Evolutionary conservation across 2,888 invertebrate genomes (phyloP).

Genomic region (Lapara coniferarum): DNA sequence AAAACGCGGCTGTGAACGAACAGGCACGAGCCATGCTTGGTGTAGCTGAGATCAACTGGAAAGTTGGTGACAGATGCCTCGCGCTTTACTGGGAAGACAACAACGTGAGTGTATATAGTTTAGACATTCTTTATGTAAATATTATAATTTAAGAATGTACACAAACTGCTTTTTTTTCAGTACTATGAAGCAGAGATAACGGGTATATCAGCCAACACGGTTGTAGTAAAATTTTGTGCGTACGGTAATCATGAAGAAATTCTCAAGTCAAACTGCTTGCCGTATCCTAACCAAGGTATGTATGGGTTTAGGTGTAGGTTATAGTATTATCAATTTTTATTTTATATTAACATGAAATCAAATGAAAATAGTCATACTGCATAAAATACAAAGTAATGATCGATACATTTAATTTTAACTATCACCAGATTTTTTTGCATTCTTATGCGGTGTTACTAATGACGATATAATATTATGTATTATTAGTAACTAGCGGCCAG

Average conservation of each 20-base stretch:
- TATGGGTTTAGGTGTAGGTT: constrained; percentile 12
- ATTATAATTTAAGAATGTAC: constrained; percentile 13
- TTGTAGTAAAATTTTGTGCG: constrained; percentile 93
- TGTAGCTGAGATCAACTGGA: constrained; percentile 86
- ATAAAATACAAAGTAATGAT: no score
- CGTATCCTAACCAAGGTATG: constrained; percentile 79
- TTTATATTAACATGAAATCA: no score
- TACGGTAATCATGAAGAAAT: constrained; percentile 97
- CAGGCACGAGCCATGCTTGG: constrained; percentile 81
- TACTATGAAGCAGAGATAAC: constrained; percentile 93
- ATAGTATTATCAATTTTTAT: no score
- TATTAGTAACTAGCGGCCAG: no score
- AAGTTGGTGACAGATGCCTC: constrained; percentile 91
- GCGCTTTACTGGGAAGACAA: constrained; percentile 98
- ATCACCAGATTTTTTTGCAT: no score
- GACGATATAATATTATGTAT: no score
- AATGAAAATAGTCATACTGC: no score
- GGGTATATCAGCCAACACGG: constrained; percentile 91
- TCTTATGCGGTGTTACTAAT: no score
- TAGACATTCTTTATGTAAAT: not conserved
- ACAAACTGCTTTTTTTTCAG: constrained; percentile 66
- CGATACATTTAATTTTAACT: no score
- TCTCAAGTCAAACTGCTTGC: constrained; percentile 91
- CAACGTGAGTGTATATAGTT: constrained; percentile 84
- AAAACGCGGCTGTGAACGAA: constrained; percentile 79